Evolutionary conservation across 2,797 vertebrate genomes (phyloP), one percentile per base, ranked within the genome.

Genomic region (Gymnopithys bicolor): DNA sequence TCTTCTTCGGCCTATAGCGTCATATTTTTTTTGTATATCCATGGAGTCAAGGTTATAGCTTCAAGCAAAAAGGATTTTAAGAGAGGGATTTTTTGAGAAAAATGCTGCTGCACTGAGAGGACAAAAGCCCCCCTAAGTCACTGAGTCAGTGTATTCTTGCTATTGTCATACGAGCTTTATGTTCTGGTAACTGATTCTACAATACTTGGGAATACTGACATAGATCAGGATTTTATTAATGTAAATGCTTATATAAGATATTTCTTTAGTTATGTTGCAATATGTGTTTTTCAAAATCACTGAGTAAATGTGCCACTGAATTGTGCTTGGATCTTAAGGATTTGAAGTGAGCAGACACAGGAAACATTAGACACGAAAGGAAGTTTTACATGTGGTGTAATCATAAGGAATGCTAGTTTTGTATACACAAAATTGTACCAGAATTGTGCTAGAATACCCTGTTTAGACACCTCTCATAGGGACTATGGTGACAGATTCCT

Each of bases 41-140:
- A 4, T 64, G 45, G 39, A 73, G 12, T 80, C 37, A 62, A 39
- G n/a, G 6, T 89, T 84, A 21, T 39, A 64, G 25, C 32, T 93
- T 74, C 11, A 32, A 78, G 59, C 32, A 32, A 52, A 45, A 24
- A 39, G 19, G 8, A 22, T 69, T 83, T 73, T 78, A 39, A 60
- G 49, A 49, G n/a, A 22, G 46, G 15, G 7, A 24, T 62, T 80
- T 73, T 78, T 78, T 16, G 78, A 55, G 84, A 58, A 32, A 85
- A 87, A 19, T 49, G 9, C 12, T 56, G 5, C 25, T 67, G 63
- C 27, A 82, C 64, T 12, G 13, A 66, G 27, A 2, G 0, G 3
- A 10, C 30, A 35, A 22, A 1, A 12, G 23, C 8, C 3, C 32
- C 45, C 4, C 0, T 14, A 19, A 41, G 51, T 58, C 51, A 59